These are phyloP conservation scores for Cygnus atratus DNA, from an alignment of 2,113 vertebrate species.

Conservation along the genomic window DNA sequence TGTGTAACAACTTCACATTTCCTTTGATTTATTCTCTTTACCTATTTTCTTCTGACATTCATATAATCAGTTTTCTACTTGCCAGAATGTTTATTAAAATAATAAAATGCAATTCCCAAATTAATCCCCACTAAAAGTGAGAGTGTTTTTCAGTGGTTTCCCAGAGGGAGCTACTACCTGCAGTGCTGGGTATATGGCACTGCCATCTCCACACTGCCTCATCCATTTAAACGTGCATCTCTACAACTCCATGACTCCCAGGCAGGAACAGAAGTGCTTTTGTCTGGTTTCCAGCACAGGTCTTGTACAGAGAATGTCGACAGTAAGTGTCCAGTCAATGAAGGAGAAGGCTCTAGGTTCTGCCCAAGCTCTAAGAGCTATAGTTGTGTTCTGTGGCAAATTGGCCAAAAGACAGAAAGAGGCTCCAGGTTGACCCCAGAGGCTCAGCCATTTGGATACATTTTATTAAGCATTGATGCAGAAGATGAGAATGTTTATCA, in stretches of 20 bases:
- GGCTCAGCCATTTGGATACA: background rate
- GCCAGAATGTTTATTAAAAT: background rate
- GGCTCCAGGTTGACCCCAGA: background rate
- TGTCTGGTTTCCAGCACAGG: background rate
- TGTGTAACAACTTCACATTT: background rate
- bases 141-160: background rate
- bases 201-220: no score
- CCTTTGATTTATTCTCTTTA: background rate
- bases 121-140: background rate
- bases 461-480: background rate
- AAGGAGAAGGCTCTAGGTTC: background rate
- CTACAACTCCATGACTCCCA: background rate
- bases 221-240: no score
- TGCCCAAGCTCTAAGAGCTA: background rate
- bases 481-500: background rate
- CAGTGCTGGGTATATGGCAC: background rate
- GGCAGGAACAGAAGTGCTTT: background rate
- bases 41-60: background rate
- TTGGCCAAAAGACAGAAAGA: background rate
- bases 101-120: background rate
- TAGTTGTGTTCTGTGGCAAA: background rate
- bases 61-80: background rate
- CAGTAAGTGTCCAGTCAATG: no score
- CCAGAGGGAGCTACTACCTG: background rate
- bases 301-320: background rate